These are phyloP conservation scores for Lithodes maja DNA, from an alignment of 2,888 invertebrate species.

Conservation along the genomic window DNA sequence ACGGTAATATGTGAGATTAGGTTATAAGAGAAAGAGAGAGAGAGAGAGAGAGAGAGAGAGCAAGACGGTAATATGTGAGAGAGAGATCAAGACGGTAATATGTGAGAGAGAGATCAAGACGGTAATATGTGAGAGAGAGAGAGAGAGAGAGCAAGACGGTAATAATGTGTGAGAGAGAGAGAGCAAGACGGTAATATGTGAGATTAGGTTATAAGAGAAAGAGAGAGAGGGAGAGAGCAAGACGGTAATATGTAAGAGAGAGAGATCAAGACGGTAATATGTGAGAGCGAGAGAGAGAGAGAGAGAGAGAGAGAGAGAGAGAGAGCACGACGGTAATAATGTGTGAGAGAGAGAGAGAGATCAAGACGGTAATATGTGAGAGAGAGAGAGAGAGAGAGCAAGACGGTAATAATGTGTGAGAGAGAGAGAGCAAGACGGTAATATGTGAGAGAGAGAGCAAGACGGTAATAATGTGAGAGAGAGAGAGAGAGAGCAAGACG, in stretches of 20 bases:
- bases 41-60: too few relatives aligned
- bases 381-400: background rate
- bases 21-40: too few relatives aligned
- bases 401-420: background rate
- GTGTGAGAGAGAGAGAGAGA: constrained; percentile 26
- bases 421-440: background rate
- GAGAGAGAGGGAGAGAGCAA: background rate
- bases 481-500: background rate
- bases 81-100: background rate
- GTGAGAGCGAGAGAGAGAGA: constrained; percentile 32
- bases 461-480: background rate
- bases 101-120: background rate
- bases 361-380: background rate
- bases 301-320: constrained; percentile 35
- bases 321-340: constrained; percentile 8
- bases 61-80: too few relatives aligned
- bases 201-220: background rate
- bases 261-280: constrained; percentile 4
- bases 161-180: background rate
- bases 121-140: background rate
- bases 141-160: background rate
- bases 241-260: background rate
- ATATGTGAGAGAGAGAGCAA: background rate
- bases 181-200: background rate
- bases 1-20: too few relatives aligned